Base-by-base conservation (phyloP, 23 tunicate genomes). In the Clavelina lepadiformis region DNA sequence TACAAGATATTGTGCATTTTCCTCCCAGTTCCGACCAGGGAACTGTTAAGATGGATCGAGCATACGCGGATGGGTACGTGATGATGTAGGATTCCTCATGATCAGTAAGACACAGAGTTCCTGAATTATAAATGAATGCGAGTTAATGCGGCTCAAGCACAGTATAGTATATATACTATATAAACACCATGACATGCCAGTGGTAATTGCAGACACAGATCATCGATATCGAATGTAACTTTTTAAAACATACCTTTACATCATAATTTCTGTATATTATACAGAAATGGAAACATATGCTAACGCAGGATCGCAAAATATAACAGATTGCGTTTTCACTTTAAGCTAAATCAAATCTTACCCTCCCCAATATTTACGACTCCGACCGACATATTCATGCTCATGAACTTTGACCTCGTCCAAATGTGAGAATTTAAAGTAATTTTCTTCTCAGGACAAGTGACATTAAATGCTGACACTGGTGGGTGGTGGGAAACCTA, bases 401-500 rank as follows among this genome's bases (percentile, higher is more conserved):
- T 87, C 86, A 87, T 79, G 65, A 87, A 87, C 78, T 75, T 75
- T 4, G 96, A 87, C 58, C 68, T 87, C 33, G 96, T 87, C 96
- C 96, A 87, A 13, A 87, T 79, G 41, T 79, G 76, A 0, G 82
- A 58, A 67, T 68, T 68, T 33, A 87, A 3, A 23, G 37, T 45
- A 0, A 87, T 87, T 30, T 82, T 62, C 28, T 67, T 57, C 11
- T 79, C 96, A 13, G 86, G 82, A 66, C 86, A 79, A 1, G 63
- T 41, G 2, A 63, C 74, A 61, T 71, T 73, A 33, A 79, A 79
- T 0, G 96, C 96, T 2, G 96, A 87, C 1, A 87, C 85, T 5
- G 96, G 96, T 19, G 96, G 96, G 61, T 87, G 96, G 37, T 87
- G 96, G 5, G 96, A 87, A 7, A 87, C 96, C 96, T 87, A n/a